These are phyloP conservation scores for Pocillopora verrucosa DNA, from an alignment of 64 coral and sea anemone genomes.

Conservation along the genomic window DNA sequence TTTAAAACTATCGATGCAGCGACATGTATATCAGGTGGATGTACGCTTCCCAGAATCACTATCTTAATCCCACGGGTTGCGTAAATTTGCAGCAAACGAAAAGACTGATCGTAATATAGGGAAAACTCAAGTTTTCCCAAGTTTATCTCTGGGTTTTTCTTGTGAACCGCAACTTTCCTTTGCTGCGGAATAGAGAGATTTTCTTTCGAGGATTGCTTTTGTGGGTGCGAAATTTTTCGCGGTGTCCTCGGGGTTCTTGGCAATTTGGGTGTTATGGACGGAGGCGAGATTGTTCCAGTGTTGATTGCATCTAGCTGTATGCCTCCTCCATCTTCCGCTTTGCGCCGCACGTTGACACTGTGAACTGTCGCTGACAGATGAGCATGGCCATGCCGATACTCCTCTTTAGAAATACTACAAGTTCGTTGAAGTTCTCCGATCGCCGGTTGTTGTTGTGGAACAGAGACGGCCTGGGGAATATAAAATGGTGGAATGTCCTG, in stretches of 20 bases:
- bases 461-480: slow-evolving; percentile 16
- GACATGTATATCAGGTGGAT: not conserved
- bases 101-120: slow-evolving; percentile 43
- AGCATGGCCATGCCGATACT: slow-evolving; percentile 3
- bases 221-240: not conserved
- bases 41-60: not conserved
- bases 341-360: not conserved
- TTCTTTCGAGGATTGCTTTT: not conserved
- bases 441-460: slow-evolving; percentile 18
- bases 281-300: not conserved
- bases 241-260: not conserved
- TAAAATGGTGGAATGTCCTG: slow-evolving; percentile 32
- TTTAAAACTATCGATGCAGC: slow-evolving; percentile 10
- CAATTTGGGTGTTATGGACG: not conserved
- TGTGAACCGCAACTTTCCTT: slow-evolving; percentile 11
- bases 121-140: slow-evolving; percentile 61
- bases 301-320: not conserved
- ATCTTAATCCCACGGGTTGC: slow-evolving; percentile 40
- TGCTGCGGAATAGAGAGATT: not conserved
- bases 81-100: slow-evolving; percentile 32
- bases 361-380: slow-evolving; percentile 8
- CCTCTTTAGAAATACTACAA: not conserved
- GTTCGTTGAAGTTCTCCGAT: not conserved
- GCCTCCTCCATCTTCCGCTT: not conserved
- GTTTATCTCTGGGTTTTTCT: not conserved